These are phyloP conservation scores for Acanthaster planci DNA, from an alignment of 35 echinoderm and acorn worm species.

Conservation along the genomic window DNA sequence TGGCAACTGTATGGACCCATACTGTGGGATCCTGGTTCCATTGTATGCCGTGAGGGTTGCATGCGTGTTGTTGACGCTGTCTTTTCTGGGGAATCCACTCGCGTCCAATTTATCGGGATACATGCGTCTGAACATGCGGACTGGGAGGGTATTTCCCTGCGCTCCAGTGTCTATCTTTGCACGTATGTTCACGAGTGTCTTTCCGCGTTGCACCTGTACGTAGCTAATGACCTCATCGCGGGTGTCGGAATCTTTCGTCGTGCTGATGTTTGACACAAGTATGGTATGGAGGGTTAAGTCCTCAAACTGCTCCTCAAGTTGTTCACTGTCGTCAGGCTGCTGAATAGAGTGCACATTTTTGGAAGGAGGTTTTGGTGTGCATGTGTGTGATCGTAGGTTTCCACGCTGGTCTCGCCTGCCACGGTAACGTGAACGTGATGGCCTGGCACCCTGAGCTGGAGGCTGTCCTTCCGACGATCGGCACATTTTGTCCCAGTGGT, in stretches of 20 bases:
- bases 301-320: conserved; percentile 9
- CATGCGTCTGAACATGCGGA: conserved; percentile 45
- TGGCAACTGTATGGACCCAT: conserved; percentile 11
- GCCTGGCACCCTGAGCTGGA: background rate
- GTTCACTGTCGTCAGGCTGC: background rate
- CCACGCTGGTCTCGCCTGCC: no score
- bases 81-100: background rate
- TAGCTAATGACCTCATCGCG: background rate
- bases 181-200: background rate
- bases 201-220: background rate
- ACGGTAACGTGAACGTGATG: background rate
- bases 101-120: conserved; percentile 38
- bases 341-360: background rate
- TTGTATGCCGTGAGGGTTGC: conserved; percentile 43
- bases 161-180: conserved; percentile 35
- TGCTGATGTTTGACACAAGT: conserved; percentile 3
- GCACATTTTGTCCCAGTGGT: conserved; percentile 25
- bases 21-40: conserved; percentile 17
- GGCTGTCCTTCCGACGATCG: background rate
- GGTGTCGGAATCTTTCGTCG: background rate
- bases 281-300: conserved; percentile 4
- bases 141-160: conserved; percentile 31
- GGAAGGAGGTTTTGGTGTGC: background rate
- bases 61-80: background rate
- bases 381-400: no score